These are phyloP conservation scores for Phortica variegata DNA, from an alignment of 1,140 invertebrate species.

Conservation along the genomic window DNA sequence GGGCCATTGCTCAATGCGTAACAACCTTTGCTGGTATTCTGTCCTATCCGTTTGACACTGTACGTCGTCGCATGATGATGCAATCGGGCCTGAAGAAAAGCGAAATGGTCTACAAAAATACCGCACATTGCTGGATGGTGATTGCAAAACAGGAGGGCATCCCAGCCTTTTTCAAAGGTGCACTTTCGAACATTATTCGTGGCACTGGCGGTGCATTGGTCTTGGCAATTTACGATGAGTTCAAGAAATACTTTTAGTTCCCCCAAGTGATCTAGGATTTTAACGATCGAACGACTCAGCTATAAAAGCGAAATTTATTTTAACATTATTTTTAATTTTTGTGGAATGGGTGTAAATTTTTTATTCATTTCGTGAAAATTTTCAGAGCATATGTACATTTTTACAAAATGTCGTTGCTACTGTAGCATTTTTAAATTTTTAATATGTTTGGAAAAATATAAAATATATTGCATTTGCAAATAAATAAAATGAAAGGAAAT, in stretches of 20 bases:
- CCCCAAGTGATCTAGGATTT: too few species aligned
- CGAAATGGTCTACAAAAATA: conserved; percentile 78
- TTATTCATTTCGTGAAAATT: too few species aligned
- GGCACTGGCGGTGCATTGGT: conserved; percentile 81
- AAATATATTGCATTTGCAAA: too few species aligned
- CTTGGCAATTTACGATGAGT: conserved; percentile 74
- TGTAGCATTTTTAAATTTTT: too few species aligned
- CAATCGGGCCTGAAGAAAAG: conserved; percentile 72
- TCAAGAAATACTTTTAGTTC: conserved; percentile 63
- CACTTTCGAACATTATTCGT: conserved; percentile 75
- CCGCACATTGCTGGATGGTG: conserved; percentile 73
- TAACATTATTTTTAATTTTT: too few species aligned
- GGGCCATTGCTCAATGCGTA: conserved; percentile 64
- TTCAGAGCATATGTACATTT: too few species aligned
- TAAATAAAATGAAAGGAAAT: too few species aligned
- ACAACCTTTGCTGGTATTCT: conserved; percentile 83
- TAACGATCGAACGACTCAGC: too few species aligned
- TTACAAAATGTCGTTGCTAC: too few species aligned
- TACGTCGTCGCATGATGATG: conserved; percentile 92
- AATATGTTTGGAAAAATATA: too few species aligned
- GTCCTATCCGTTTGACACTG: conserved; percentile 92
- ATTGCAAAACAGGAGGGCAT: conserved; percentile 71
- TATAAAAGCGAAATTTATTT: too few species aligned
- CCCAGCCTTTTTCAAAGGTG: conserved; percentile 78
- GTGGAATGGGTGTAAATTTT: too few species aligned